Base-by-base conservation (phyloP, 2,888 invertebrate species). In the Bruchidius siliquastri region DNA sequence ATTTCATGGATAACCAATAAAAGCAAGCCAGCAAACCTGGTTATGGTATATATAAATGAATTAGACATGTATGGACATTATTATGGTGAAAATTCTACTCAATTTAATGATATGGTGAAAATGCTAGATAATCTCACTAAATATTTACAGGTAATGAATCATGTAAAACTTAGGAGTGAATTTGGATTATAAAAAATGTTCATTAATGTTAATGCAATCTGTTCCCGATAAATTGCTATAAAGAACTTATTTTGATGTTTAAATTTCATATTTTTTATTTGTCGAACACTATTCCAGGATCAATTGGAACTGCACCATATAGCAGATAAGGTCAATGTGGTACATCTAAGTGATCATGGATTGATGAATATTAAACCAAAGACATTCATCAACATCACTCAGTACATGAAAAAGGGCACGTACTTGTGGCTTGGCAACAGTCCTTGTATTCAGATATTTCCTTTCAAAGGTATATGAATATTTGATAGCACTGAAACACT, bases 291-390 rank as follows among this genome's bases (percentile, higher is more conserved):
- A n/a, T 81, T 84, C 76, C 78, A 86, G 77, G 81, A 89, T 66
- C 85, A 89, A 82, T 81, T 93, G n/a, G 83, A 87, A 73, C 79
- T 85, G 21, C 80, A 87, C 74, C 85, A 88, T 22, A 83, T 93
- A 71, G 81, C 84, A 4, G 85, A 89, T 30, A 87, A 87, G 77
- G 88, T 91, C 0, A 92, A 93, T 82, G 87, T 94, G 0, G 88
- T 94, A 73, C 88, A 93, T 76, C 84, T 93, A 69, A 92, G 92
- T 85, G 93, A 94, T 84, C 94, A 94, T 85, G 94, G 94, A 20
- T 91, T 93, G 90, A 83, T 88, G 0, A 85, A 87, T 26, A 90
- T 92, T 0, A 88, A 84, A 0, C 84, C 88, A 20, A 83, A 87
- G 3, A 84, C 87, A 77, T 88, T 91, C 78, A 88, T 92, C 66